A percentile compares a stretch with the other conserved stretches of the same genome.
phyloP scores from a whole-genome alignment of 1,140 invertebrate species.

The Yoshiicerus persimilis region DNA sequence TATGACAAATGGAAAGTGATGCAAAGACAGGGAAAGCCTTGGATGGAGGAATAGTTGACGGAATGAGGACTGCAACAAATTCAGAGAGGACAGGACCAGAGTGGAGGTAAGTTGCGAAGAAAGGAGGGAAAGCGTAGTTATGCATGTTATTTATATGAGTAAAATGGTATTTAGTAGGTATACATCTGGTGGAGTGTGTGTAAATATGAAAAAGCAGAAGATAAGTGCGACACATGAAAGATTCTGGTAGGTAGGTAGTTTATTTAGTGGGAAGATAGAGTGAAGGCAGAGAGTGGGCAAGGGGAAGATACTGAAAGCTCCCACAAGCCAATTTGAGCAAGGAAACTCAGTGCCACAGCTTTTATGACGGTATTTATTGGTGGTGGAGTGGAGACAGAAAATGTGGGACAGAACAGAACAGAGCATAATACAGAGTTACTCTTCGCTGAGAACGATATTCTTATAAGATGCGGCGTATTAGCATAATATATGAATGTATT shows the following conservation, averaged over 20 bases:
- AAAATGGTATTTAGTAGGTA: not conserved
- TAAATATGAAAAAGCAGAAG: not conserved
- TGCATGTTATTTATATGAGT: not conserved
- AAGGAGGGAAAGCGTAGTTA: not conserved
- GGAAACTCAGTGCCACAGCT: not conserved
- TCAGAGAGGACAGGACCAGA: not conserved
- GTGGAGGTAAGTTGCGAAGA: too few relatives aligned
- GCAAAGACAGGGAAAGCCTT: not conserved
- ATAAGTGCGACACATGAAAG: not conserved
- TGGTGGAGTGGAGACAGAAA: not conserved
- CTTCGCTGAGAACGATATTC: not conserved
- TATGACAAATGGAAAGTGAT: not conserved
- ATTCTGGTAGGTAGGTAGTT: not conserved
- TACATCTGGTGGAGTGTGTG: not conserved
- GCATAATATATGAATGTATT: not conserved
- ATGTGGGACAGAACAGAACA: not conserved
- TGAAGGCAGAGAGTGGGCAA: not conserved
- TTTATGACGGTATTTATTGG: slow-evolving; percentile 2
- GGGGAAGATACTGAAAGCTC: not conserved
- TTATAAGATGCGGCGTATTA: not conserved
- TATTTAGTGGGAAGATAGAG: not conserved
- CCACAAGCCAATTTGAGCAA: not conserved
- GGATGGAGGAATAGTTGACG: not conserved
- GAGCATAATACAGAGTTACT: not conserved
- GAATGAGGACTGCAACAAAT: not conserved